Evolutionary conservation across 2,888 invertebrate genomes (phyloP), one percentile per base, ranked within the genome.

Genomic region (Lordiphosa andalusiaca): DNA sequence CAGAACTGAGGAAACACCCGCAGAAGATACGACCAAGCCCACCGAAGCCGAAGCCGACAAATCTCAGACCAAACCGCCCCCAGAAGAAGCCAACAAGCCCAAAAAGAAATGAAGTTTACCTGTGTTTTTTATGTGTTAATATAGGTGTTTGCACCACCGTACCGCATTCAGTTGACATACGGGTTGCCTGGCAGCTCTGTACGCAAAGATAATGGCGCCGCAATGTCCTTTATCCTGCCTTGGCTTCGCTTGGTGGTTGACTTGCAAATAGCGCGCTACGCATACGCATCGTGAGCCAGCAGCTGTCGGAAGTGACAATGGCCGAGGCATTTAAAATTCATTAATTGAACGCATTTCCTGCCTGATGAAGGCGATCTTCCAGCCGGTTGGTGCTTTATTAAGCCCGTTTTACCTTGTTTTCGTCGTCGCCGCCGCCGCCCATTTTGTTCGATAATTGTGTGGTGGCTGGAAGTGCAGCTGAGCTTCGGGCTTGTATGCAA

Each of bases 301-400:
- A 38, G 9, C 6, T 13, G 25, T n/a, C 19, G 52, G 50, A 61
- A 56, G 62, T 63, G 70, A 74, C 74, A 77, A 80, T 69, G 73
- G 77, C 69, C 69, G 71, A 69, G 60, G 63, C 77, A 80, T 77
- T 78, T 80, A 77, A 78, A 77, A 73, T 77, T 62, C 74, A 80
- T 78, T 78, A 78, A 78, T 78, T 78, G 77, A 73, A 69, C 75
- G 56, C 61, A 78, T 73, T 78, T 71, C 49, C 61, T 39, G 48
- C 42, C 25, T 38, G 33, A 36, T 40, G 46, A 13, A 39, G 35
- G 19, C 49, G 52, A 57, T 52, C 46, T 38, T 44, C 33, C 54
- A 38, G 23, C 38, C 48, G 47, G 35, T n/a, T 55, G 49, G 39
- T 55, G 42, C 56, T 56, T 50, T 46, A 60, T 54, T 61, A 61